phyloP scores from a whole-genome alignment of 2,113 vertebrate species.

The Sebastes schlegelii region DNA sequence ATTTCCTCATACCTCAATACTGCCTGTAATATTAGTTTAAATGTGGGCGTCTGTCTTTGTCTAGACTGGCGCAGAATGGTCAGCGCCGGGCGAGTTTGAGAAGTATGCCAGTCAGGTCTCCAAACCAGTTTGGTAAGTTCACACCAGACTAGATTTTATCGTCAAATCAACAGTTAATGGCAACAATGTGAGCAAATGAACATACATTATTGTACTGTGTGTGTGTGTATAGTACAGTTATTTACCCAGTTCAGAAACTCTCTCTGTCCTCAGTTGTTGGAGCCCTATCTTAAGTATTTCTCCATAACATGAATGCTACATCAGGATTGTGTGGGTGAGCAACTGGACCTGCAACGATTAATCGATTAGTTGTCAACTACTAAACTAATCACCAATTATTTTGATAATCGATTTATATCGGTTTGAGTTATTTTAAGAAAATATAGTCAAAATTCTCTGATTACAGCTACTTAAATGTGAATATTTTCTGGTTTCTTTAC shows the following conservation, averaged over 20 bases:
- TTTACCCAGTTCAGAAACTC: too few species aligned
- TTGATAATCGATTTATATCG: too few species aligned
- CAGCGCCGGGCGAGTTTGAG: conserved; percentile 93
- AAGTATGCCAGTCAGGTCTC: conserved; percentile 94
- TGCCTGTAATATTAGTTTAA: background rate
- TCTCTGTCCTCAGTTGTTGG: background rate
- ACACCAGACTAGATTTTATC: background rate
- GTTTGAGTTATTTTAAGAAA: too few species aligned
- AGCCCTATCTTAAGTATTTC: background rate
- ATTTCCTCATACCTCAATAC: background rate
- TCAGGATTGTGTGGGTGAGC: background rate
- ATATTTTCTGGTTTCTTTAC: too few species aligned
- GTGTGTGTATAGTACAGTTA: too few species aligned
- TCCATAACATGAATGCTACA: background rate
- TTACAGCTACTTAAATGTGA: too few species aligned
- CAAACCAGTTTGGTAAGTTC: conserved; percentile 87
- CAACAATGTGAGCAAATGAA: background rate
- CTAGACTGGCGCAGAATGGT: conserved; percentile 93
- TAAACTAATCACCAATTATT: too few species aligned
- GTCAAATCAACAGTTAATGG: background rate
- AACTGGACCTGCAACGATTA: too few species aligned
- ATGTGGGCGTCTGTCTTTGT: conserved; percentile 22
- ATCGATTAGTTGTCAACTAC: too few species aligned
- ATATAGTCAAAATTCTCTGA: too few species aligned
- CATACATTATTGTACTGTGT: too few species aligned